Evolutionary conservation across 2,113 vertebrate species (phyloP), one percentile per base, ranked within the genome.

Genomic region (Rynchops niger): DNA sequence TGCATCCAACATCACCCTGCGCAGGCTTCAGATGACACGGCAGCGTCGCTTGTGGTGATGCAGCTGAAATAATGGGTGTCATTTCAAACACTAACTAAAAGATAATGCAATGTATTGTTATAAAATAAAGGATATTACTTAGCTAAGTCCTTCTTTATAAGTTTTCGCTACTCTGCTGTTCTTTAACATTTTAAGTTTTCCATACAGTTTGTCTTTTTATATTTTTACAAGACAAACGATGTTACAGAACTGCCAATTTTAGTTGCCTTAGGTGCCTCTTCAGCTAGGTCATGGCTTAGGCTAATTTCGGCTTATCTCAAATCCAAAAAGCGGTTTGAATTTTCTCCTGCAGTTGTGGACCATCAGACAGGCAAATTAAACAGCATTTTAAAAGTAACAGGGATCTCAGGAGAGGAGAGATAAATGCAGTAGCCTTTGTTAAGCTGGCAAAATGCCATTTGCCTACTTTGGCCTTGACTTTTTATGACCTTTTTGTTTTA

Each of bases 391-490:
- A 65, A 86, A 95, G 59, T 12, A 88, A 59, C 34, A 69, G 83
- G 11, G 76, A 95, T 87, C 73, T 94, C 79, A 20, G 71, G 69
- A 96, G 70, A 91, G 27, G 50, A 65, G 34, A 86, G 77, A 85
- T 11, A 94, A 95, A 92, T n/a, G 49, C 65, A 96, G 62, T 17
- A 94, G 79, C 66, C 80, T 90, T 83, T 76, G 53, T 65, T 82
- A 73, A 69, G 63, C 78, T 90, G 91, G 56, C 85, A 97, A 96
- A 95, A 73, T 65, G 69, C 74, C 59, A 67, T 40, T 88, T 72
- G 50, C 77, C 12, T 50, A 59, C 89, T 96, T 94, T 82, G 83
- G 95, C 93, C 50, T 43, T 87, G 92, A 53, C 66, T 93, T 96
- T 86, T 91, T 55, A 95, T 58, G 91, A 87, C 13, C 11, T 89